Conservation (phyloP, 1,140 invertebrate genomes). For the Anoplophora glabripennis region DNA sequence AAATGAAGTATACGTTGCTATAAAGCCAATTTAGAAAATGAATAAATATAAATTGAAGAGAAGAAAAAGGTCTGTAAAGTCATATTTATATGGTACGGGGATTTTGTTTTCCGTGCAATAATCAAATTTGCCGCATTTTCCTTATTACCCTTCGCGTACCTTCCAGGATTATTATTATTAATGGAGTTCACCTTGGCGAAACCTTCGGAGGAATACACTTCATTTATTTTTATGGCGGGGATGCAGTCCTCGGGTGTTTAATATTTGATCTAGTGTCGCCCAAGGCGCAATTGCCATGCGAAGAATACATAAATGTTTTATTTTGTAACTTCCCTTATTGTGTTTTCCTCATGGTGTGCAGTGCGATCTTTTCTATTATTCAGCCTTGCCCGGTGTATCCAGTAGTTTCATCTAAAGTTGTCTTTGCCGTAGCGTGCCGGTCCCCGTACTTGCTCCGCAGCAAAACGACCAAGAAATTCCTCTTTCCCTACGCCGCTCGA, state of each 20-base stretch:
- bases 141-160: no score
- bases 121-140: no score
- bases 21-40: background rate
- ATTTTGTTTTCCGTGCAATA: no score
- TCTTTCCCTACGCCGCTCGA: background rate
- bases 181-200: no score
- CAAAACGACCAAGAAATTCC: background rate
- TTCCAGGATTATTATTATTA: no score
- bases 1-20: no score
- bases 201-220: background rate
- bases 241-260: slow-evolving; percentile 8
- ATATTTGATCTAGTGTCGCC: slow-evolving; percentile 16
- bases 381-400: background rate
- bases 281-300: slow-evolving; percentile 13
- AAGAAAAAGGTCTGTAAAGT: background rate
- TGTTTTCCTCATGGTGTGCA: slow-evolving; percentile 15
- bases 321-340: slow-evolving; percentile 15
- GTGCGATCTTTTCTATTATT: slow-evolving; percentile 11
- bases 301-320: slow-evolving; percentile 12
- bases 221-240: slow-evolving; percentile 12
- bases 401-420: no score
- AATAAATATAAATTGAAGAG: background rate
- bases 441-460: background rate
- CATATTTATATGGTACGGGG: no score
- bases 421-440: no score